Conservation (phyloP, 2,113 vertebrate species). For the Gulo gulo region DNA sequence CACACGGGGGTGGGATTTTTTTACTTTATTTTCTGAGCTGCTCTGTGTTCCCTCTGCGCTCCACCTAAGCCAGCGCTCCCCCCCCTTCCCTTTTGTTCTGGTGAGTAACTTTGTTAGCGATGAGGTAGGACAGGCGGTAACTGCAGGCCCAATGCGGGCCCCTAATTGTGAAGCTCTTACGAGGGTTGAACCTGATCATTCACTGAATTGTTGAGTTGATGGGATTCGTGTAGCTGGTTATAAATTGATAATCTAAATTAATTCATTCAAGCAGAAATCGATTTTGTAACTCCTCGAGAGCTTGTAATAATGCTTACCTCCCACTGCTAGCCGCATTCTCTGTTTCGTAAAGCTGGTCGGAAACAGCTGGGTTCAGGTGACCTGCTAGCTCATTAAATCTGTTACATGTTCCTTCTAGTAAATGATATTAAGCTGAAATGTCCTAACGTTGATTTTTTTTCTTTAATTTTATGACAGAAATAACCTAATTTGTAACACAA, state of each 20-base stretch:
- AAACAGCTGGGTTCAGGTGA: slow-evolving; percentile 93
- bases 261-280: slow-evolving; percentile 91
- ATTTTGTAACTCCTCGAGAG: slow-evolving; percentile 88
- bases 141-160: slow-evolving; percentile 34
- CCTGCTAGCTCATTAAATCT: slow-evolving; percentile 92
- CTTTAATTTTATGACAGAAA: slow-evolving; percentile 92
- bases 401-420: slow-evolving; percentile 88
- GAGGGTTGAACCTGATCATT: slow-evolving; percentile 83
- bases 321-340: slow-evolving; percentile 85
- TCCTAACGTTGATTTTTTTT: slow-evolving; percentile 88
- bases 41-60: not conserved
- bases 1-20: not conserved
- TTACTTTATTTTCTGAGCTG: not conserved
- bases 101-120: slow-evolving; percentile 52
- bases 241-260: slow-evolving; percentile 93
- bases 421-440: slow-evolving; percentile 91
- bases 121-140: slow-evolving; percentile 36
- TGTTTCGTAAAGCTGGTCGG: slow-evolving; percentile 87
- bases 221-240: slow-evolving; percentile 88
- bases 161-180: slow-evolving; percentile 80
- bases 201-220: slow-evolving; percentile 87
- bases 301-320: slow-evolving; percentile 88
- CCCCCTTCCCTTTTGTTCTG: slow-evolving; percentile 56
- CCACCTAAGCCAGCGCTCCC: slow-evolving; percentile 66
- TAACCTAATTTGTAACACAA: slow-evolving; percentile 92